Evolutionary conservation across 2,113 vertebrate species (phyloP).

Genomic region (Monopterus albus): DNA sequence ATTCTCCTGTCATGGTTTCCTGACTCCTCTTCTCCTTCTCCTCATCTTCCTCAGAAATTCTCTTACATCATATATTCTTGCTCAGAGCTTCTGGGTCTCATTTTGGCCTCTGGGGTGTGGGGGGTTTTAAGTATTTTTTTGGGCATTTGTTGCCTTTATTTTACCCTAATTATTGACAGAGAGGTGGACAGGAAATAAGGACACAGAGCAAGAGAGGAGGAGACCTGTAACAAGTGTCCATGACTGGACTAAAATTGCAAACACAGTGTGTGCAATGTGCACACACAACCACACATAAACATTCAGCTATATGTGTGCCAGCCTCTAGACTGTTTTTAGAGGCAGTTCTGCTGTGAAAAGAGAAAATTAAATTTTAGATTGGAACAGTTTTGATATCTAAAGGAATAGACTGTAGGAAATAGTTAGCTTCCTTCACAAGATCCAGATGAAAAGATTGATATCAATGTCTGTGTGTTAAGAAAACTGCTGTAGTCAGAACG

Average conservation of each 20-base stretch:
- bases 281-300: too few species aligned
- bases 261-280: too few species aligned
- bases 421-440: neutral
- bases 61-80: neutral
- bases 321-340: neutral
- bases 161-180: too few species aligned
- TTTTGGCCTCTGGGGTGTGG: too few species aligned
- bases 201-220: too few species aligned
- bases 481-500: neutral
- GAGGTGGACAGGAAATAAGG: too few species aligned
- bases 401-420: neutral
- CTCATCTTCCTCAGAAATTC: conserved; percentile 25
- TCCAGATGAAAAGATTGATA: neutral
- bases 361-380: neutral
- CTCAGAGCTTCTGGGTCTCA: neutral
- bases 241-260: too few species aligned
- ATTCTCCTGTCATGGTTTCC: neutral
- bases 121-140: too few species aligned
- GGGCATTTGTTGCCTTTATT: too few species aligned
- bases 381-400: neutral
- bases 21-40: neutral
- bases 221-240: too few species aligned
- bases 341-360: neutral
- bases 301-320: too few species aligned
- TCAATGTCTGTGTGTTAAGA: neutral